Evolutionary conservation across 2,888 invertebrate species (phyloP).

Genomic region (Ctena decussata): DNA sequence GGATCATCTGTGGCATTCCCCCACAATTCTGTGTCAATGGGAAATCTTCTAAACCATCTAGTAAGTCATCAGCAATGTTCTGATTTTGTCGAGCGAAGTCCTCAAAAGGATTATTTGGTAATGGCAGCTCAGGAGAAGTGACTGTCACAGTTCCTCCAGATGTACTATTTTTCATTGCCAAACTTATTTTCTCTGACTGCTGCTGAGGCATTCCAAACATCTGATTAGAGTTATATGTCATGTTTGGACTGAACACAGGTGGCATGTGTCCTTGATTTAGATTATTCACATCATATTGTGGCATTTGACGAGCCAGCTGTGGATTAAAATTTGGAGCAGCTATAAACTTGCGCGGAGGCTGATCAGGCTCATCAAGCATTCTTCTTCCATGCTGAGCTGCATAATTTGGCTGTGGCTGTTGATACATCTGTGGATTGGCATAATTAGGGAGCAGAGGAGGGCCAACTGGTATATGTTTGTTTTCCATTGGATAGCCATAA

Average conservation of each 20-base stretch:
- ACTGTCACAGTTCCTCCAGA: neutral
- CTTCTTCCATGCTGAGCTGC: neutral
- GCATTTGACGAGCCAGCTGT: neutral
- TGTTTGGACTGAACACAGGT: neutral
- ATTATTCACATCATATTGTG: slow-evolving; percentile 1
- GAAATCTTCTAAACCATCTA: neutral
- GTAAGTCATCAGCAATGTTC: neutral
- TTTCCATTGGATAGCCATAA: neutral
- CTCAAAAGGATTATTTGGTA: neutral
- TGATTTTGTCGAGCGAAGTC: neutral
- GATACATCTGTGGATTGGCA: neutral
- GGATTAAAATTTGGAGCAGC: neutral
- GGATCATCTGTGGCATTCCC: neutral
- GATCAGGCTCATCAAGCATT: neutral
- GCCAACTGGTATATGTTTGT: neutral
- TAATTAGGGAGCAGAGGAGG: neutral
- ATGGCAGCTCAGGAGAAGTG: neutral
- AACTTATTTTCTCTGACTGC: neutral
- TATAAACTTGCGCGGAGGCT: neutral
- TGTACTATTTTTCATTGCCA: neutral
- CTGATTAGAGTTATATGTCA: neutral
- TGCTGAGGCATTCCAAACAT: neutral
- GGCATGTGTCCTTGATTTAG: neutral
- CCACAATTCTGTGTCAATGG: neutral
- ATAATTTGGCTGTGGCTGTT: slow-evolving; percentile 19